Evolutionary conservation across 1,140 invertebrate genomes (phyloP).

Genomic region (Saccostrea echinata): DNA sequence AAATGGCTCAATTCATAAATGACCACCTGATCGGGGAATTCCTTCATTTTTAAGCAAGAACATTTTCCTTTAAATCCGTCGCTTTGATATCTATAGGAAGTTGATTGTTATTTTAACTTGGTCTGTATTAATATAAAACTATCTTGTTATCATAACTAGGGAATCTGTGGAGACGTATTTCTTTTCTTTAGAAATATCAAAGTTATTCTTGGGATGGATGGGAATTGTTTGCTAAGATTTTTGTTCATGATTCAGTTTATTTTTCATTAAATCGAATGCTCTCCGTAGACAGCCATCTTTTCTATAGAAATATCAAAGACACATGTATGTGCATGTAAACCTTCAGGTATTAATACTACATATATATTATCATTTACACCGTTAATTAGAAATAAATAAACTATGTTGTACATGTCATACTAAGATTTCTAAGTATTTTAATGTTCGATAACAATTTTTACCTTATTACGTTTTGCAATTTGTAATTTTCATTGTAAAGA

Average conservation of each 20-base stretch:
- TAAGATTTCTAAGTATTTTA: too few species aligned
- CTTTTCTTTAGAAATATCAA: background rate
- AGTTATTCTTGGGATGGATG: background rate
- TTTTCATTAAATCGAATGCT: background rate
- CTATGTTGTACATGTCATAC: too few species aligned
- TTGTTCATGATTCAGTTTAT: background rate
- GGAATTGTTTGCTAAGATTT: background rate
- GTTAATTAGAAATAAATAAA: too few species aligned
- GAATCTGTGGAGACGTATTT: background rate
- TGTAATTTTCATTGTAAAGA: too few species aligned
- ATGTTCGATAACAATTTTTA: too few species aligned
- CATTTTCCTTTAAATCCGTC: background rate
- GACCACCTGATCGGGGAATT: constrained; percentile 3
- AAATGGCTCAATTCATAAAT: constrained; percentile 18
- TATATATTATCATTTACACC: too few species aligned
- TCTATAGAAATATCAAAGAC: background rate
- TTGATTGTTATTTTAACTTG: constrained; percentile 17
- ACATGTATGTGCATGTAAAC: too few species aligned
- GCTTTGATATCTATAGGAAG: background rate
- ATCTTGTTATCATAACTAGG: background rate
- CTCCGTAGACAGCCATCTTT: background rate
- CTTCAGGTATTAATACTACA: too few species aligned
- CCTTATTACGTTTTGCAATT: too few species aligned
- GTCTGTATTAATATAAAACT: background rate
- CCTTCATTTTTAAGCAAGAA: background rate